A percentile compares a stretch with the other conserved stretches of the same genome.
phyloP scores from a whole-genome alignment of 2,113 vertebrate species.

The Pogonocichla stellata region DNA sequence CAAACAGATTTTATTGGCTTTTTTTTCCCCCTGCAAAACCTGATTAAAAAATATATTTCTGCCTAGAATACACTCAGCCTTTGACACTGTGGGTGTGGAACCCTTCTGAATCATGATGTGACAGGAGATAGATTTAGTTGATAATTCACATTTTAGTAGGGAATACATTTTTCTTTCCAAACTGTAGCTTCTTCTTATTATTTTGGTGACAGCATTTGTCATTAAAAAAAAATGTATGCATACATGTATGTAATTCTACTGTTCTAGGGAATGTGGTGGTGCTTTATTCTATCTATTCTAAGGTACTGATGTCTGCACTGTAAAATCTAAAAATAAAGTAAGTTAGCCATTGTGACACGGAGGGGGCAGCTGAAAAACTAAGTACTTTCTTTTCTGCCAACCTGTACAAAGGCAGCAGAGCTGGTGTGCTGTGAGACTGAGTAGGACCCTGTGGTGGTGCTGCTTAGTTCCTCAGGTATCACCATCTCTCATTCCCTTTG shows the following conservation, averaged over 20 bases:
- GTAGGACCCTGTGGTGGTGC: not conserved
- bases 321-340: not conserved
- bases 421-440: not conserved
- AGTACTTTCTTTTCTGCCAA: not conserved
- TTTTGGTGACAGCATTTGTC: not conserved
- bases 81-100: not conserved
- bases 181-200: not conserved
- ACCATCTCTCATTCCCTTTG: not conserved
- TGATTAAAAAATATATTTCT: not conserved
- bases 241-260: not conserved
- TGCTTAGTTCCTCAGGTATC: not conserved
- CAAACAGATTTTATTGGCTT: not conserved
- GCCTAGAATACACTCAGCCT: not conserved
- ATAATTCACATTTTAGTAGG: not conserved
- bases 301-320: not conserved
- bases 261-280: not conserved
- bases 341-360: accelerated
- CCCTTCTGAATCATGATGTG: not conserved
- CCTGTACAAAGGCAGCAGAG: not conserved
- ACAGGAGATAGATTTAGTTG: not conserved
- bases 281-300: not conserved
- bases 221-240: not conserved
- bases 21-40: not conserved
- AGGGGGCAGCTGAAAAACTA: not conserved
- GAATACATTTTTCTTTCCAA: not conserved